Base-by-base conservation (phyloP, 2,888 invertebrate species). In the Drosophila formosana region DNA sequence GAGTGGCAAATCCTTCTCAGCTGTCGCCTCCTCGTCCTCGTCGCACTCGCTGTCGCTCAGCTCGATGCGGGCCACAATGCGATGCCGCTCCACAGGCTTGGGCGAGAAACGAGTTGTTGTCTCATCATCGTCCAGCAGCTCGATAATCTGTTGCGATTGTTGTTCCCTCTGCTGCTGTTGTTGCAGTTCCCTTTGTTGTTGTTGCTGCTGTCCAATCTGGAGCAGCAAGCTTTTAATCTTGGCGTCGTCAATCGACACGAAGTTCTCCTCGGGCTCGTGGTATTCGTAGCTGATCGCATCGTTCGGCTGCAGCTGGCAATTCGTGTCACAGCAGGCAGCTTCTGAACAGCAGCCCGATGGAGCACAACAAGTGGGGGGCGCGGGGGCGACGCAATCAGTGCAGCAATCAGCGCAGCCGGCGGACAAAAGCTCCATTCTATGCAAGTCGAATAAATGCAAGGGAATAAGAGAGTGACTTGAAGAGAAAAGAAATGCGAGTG, bases 181-280 rank as follows among this genome's bases (percentile, higher is more conserved):
- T 11, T 49, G 62, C 6, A 25, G 28, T 5, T 52, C 53, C 28
- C 78, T 68, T 25, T 76, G 69, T 5, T 39, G 56, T 51, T 72
- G 79, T 43, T 88, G 81, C 26, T 89, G 84, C 37, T 90, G 89
- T 0, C 90, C 90, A 52, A 92, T 87, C 52, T 88, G 87, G 56
- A 90, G 70, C 1, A 92, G 79, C 58, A 91, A 78, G 6, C 89
- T 82, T 32, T 91, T 90, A 11, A 92, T 90, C 69, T 92, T 92
- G 11, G 82, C 89, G 79, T 92, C 92, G 65, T 92, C 92, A 13
- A 92, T 91, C 5, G 92, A 92, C 2, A 92, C 90, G 65, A 91
- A 92, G 71, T 92, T 92, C 75, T 92, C 92, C 30, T 90, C 90
- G 1, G 91, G 89, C 57, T 91, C 91, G 2, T 90, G 87, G 50